Conservation (phyloP, 2,113 vertebrate genomes). For the Misgurnus anguillicaudatus region DNA sequence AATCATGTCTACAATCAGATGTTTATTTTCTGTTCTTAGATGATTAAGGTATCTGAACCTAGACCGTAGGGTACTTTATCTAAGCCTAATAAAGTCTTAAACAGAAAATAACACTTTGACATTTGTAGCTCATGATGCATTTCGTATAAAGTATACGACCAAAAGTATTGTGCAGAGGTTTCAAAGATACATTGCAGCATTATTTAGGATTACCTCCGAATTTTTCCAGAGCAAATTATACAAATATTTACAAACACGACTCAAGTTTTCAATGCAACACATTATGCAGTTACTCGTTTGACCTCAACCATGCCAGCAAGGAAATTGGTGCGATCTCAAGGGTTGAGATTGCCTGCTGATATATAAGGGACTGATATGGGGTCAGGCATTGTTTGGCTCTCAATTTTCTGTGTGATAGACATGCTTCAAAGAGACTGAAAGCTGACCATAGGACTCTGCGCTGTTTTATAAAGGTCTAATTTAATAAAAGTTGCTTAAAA, state of each 20-base stretch:
- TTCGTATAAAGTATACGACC: constrained; percentile 22
- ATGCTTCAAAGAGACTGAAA: constrained; percentile 39
- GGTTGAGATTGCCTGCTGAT: constrained; percentile 23
- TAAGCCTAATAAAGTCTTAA: background rate
- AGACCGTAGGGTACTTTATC: constrained; percentile 19
- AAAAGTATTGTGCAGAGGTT: constrained; percentile 23
- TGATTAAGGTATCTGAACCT: constrained; percentile 33
- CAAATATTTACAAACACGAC: constrained; percentile 8
- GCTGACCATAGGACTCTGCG: constrained; percentile 26
- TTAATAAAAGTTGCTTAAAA: constrained; percentile 57
- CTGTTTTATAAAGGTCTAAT: constrained; percentile 57
- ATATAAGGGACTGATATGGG: constrained; percentile 12
- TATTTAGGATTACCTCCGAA: constrained; percentile 19
- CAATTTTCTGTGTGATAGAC: constrained; percentile 34
- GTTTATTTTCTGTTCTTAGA: constrained; percentile 22
- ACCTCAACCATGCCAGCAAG: constrained; percentile 18
- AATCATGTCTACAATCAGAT: constrained; percentile 10
- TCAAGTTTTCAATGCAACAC: constrained; percentile 32
- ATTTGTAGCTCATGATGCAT: constrained; percentile 29
- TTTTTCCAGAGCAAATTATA: constrained; percentile 27
- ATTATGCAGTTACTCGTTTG: constrained; percentile 43
- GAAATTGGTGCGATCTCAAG: constrained; percentile 1
- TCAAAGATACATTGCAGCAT: constrained; percentile 7
- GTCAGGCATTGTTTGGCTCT: constrained; percentile 25
- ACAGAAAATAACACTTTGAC: constrained; percentile 4